Evolutionary conservation across 1,140 invertebrate genomes (phyloP).

Genomic region (Venturia canescens): DNA sequence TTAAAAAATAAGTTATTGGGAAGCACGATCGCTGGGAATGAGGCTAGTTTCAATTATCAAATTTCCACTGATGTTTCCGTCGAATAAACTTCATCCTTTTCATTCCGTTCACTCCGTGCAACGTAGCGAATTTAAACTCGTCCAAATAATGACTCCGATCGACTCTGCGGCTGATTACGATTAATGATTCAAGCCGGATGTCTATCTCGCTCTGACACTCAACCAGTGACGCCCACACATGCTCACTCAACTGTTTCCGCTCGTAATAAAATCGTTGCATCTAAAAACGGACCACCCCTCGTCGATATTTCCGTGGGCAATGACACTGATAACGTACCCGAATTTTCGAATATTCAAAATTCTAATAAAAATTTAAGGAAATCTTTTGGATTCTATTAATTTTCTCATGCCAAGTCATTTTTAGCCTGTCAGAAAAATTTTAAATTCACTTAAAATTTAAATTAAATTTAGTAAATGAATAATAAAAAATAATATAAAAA

Average conservation of each 20-base stretch:
- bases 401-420: too few relatives aligned
- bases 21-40: background rate
- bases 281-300: background rate
- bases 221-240: background rate
- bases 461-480: too few relatives aligned
- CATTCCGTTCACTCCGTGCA: too few relatives aligned
- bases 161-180: background rate
- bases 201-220: background rate
- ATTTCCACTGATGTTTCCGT: too few relatives aligned
- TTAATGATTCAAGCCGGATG: conserved; percentile 1
- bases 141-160: background rate
- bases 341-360: background rate
- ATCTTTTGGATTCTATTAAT: too few relatives aligned
- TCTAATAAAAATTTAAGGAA: too few relatives aligned
- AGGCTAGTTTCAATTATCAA: too few relatives aligned
- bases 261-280: background rate
- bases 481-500: too few relatives aligned
- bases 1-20: background rate
- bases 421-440: too few relatives aligned
- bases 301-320: background rate
- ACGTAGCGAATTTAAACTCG: too few relatives aligned
- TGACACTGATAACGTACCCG: background rate
- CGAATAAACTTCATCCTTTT: too few relatives aligned
- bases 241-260: background rate
- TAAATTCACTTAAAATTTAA: too few relatives aligned